Conservation (phyloP, 2,888 invertebrate genomes). For the Drosophila mulleri region DNA sequence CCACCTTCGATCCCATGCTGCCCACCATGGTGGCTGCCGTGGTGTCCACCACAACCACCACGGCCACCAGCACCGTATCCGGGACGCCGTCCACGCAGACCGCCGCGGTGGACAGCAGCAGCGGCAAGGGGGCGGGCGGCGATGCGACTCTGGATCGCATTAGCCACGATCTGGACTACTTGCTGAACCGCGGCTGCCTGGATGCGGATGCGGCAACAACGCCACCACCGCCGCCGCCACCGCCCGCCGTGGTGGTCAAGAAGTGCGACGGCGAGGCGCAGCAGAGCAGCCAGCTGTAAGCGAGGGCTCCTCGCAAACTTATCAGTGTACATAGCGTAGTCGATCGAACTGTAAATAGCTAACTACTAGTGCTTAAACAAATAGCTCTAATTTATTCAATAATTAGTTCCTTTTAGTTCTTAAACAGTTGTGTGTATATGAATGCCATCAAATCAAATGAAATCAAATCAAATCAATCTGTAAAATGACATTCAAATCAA, state of each 20-base stretch:
- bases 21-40: constrained; percentile 82
- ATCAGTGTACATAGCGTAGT: constrained; percentile 29
- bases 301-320: not conserved
- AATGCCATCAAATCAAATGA: constrained; percentile 3
- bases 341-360: constrained; percentile 28
- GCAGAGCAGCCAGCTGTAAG: constrained; percentile 47
- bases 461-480: constrained; percentile 22
- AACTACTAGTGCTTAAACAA: not conserved
- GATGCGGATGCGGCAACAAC: constrained; percentile 51
- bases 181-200: constrained; percentile 88
- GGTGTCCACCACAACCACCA: constrained; percentile 59
- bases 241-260: constrained; percentile 48
- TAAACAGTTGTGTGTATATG: constrained; percentile 8
- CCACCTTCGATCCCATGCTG: constrained; percentile 82
- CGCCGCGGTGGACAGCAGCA: constrained; percentile 31
- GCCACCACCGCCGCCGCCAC: constrained; percentile 57
- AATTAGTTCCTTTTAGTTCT: constrained; percentile 3
- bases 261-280: constrained; percentile 59
- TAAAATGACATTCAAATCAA: constrained; percentile 43
- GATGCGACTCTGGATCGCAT: constrained; percentile 91
- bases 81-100: constrained; percentile 56
- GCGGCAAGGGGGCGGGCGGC: constrained; percentile 15
- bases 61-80: constrained; percentile 50
- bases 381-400: not conserved
- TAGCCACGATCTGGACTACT: constrained; percentile 92